These are phyloP conservation scores for Melanotaenia duboulayi DNA, from an alignment of 2,113 vertebrate genomes.

Conservation along the genomic window DNA sequence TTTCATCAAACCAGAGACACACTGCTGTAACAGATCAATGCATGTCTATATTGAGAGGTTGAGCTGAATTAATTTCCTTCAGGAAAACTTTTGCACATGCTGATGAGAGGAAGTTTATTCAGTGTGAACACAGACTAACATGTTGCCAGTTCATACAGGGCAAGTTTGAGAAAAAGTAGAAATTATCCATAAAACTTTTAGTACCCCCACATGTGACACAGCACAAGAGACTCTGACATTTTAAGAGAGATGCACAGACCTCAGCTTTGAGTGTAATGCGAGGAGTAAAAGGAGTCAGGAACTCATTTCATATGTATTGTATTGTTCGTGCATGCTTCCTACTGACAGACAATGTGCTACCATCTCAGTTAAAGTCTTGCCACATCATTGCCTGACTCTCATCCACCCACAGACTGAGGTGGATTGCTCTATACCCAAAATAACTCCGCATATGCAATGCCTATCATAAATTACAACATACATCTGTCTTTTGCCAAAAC, in stretches of 20 bases:
- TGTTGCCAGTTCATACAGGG: neutral
- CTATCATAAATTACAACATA: slow-evolving; percentile 18
- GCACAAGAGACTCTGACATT: slow-evolving; percentile 34
- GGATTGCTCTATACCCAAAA: slow-evolving; percentile 26
- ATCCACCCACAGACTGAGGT: slow-evolving; percentile 47
- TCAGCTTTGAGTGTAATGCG: slow-evolving; percentile 41
- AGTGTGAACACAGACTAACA: slow-evolving; percentile 4
- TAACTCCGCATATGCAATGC: slow-evolving; percentile 28
- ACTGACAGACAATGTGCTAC: slow-evolving; percentile 30
- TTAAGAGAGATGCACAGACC: slow-evolving; percentile 13
- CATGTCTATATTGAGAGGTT: slow-evolving; percentile 44
- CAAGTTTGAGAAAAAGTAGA: slow-evolving; percentile 25
- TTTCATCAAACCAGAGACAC: slow-evolving; percentile 36
- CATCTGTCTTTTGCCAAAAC: neutral
- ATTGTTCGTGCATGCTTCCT: slow-evolving; percentile 39
- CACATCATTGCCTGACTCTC: slow-evolving; percentile 57
- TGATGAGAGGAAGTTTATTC: slow-evolving; percentile 25
- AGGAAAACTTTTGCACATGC: slow-evolving; percentile 10
- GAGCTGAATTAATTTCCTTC: slow-evolving; percentile 51
- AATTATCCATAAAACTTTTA: slow-evolving; percentile 37
- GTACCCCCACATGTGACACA: slow-evolving; percentile 11
- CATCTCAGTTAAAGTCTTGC: slow-evolving; percentile 33
- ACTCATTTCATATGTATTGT: slow-evolving; percentile 60
- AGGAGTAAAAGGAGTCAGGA: slow-evolving; percentile 25
- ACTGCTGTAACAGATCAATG: slow-evolving; percentile 52